Conservation (phyloP, 30 jellyfish, hydroid and myxozoan genomes). For the Aurelia aurita region DNA sequence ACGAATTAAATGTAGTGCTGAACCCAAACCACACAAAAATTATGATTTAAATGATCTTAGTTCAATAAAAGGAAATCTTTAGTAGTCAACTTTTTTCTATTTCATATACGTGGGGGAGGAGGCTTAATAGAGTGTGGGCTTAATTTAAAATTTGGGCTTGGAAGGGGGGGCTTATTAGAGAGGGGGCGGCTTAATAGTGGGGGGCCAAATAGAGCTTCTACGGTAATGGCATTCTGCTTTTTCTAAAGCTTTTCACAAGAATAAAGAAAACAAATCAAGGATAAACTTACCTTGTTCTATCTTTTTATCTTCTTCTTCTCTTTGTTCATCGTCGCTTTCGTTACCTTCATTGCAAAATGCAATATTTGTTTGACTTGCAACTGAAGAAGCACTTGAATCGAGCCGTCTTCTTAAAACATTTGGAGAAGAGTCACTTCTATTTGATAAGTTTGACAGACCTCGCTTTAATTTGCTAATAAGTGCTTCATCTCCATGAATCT, state of each 20-base stretch:
- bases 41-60: too few species aligned
- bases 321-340: not conserved
- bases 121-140: too few species aligned
- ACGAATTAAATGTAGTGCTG: too few species aligned
- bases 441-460: not conserved
- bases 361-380: slow-evolving; percentile 9
- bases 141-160: too few species aligned
- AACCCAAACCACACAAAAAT: too few species aligned
- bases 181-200: too few species aligned
- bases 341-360: not conserved
- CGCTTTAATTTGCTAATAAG: not conserved
- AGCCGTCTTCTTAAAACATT: not conserved
- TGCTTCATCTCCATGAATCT: not conserved
- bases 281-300: slow-evolving; percentile 30
- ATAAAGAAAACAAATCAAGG: not conserved
- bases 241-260: not conserved
- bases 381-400: slow-evolving; percentile 28
- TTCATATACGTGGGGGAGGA: too few species aligned
- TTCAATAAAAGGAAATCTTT: too few species aligned
- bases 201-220: too few species aligned
- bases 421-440: not conserved
- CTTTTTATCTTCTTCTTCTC: slow-evolving; percentile 22
- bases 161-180: too few species aligned
- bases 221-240: too few species aligned
- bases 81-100: too few species aligned